Evolutionary conservation across 2,888 invertebrate species (phyloP), one percentile per base, ranked within the genome.

Genomic region (Cryptophagus acutangulus): DNA sequence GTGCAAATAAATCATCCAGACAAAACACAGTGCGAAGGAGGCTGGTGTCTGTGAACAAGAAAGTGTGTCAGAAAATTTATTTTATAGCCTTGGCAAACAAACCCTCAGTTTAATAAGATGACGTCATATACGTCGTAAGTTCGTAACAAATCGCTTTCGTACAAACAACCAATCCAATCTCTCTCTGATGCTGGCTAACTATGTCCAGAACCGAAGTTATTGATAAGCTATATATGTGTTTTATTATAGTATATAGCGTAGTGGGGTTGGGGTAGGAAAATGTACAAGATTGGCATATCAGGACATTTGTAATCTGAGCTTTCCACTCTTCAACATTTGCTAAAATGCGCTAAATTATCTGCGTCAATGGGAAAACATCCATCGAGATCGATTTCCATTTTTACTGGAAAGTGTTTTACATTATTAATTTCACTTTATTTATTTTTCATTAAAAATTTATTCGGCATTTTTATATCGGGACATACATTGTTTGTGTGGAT

Each of bases 41-140:
- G n/a, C 48, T 51, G 57, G 49, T 55, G 54, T 54, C 52, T 48
- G 50, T 54, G 59, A 58, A 57, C 58, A 58, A 61, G 62, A 61
- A 63, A 61, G 59, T 61, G 61, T 59, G 62, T 61, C 59, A 54
- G 59, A 56, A 61, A 61, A 63, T 61, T 63, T 63, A 63, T 63
- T 63, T 62, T 61, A 63, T 59, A 55, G 62, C 60, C n/a, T 60
- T 59, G 61, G 60, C 63, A 63, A 63, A 61, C 62, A 63, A 61
- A 55, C 59, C 58, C 57, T 55, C 47, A 51, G 57, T 62, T 62
- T 63, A 63, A 63, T 63, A 63, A 63, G 62, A 62, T 60, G 62
- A 61, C 62, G 60, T 60, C 61, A 59, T 58, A 58, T 57, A 60
- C 58, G 59, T 58, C 57, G 52, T 51, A 52, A 55, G 52, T 52